These are phyloP conservation scores for Danionella dracula DNA, from an alignment of 2,797 vertebrate species.

Conservation along the genomic window DNA sequence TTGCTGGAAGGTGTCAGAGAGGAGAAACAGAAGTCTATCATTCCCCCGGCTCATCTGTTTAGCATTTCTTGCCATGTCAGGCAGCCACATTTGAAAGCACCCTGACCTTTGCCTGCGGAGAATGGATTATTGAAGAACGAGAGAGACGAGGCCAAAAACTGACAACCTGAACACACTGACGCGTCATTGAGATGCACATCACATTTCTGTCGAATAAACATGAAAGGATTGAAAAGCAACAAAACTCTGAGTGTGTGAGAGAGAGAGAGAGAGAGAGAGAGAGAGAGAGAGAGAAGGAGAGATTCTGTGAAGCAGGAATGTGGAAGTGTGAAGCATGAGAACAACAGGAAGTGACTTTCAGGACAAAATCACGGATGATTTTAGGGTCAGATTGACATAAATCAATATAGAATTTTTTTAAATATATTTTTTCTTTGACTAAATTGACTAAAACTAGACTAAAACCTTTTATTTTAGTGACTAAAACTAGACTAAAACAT, in stretches of 20 bases:
- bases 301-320: neutral
- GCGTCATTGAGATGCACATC: constrained; percentile 44
- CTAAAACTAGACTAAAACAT: too few relatives aligned
- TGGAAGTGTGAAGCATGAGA: too few relatives aligned
- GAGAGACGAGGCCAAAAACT: neutral
- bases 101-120: constrained; percentile 37
- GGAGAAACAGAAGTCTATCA: neutral
- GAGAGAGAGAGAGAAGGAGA: too few relatives aligned
- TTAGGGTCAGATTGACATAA: too few relatives aligned
- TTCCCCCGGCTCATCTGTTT: constrained; percentile 22
- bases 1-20: neutral
- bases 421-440: too few relatives aligned
- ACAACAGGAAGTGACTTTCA: constrained; percentile 23
- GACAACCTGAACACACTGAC: constrained; percentile 31
- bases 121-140: constrained; percentile 36
- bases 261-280: too few relatives aligned
- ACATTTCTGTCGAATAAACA: constrained; percentile 25
- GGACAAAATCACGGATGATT: too few relatives aligned
- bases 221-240: constrained; percentile 12
- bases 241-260: constrained; percentile 20
- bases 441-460: too few relatives aligned
- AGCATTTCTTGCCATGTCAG: constrained; percentile 15
- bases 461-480: too few relatives aligned
- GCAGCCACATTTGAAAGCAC: constrained; percentile 23
- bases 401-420: too few relatives aligned